phyloP scores from a whole-genome alignment of 2,888 invertebrate species.

The Drosophila subquinaria region DNA sequence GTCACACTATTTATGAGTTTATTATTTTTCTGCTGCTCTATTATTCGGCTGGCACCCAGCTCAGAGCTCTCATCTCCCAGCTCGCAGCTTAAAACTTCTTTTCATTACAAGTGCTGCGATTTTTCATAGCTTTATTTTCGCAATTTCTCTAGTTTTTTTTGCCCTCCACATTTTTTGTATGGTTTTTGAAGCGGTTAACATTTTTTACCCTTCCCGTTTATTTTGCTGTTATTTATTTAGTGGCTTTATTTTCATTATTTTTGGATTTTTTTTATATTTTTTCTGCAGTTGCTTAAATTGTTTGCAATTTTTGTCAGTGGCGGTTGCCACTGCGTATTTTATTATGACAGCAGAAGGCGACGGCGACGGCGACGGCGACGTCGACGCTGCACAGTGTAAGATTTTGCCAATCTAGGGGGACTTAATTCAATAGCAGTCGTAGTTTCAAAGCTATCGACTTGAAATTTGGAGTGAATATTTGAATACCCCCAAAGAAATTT shows the following conservation, averaged over 20 bases:
- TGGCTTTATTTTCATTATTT: constrained; percentile 47
- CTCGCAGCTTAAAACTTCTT: constrained; percentile 74
- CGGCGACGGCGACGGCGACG: constrained; percentile 15
- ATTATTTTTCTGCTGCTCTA: constrained; percentile 71
- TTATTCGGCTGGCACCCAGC: constrained; percentile 55
- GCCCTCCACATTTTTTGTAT: constrained; percentile 7
- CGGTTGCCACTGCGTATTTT: constrained; percentile 69
- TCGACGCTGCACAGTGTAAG: no score
- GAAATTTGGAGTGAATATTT: no score
- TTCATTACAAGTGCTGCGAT: constrained; percentile 77
- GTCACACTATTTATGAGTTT: constrained; percentile 80
- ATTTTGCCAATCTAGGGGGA: no score
- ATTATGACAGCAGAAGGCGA: constrained; percentile 73
- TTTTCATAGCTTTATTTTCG: constrained; percentile 64
- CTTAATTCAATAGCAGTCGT: no score
- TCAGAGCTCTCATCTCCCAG: constrained; percentile 18
- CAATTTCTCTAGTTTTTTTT: constrained; percentile 15
- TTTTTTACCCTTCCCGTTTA: constrained; percentile 53
- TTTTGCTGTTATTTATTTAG: constrained; percentile 65
- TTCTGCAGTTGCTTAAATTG: constrained; percentile 68
- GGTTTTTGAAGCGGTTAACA: constrained; percentile 40
- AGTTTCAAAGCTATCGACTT: no score
- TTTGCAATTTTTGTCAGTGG: constrained; percentile 77
- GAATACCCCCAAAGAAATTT: no score
- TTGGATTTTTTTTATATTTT: constrained; percentile 5